Conservation (phyloP, 2,113 vertebrate genomes). For the Ariopsis seemanni region DNA sequence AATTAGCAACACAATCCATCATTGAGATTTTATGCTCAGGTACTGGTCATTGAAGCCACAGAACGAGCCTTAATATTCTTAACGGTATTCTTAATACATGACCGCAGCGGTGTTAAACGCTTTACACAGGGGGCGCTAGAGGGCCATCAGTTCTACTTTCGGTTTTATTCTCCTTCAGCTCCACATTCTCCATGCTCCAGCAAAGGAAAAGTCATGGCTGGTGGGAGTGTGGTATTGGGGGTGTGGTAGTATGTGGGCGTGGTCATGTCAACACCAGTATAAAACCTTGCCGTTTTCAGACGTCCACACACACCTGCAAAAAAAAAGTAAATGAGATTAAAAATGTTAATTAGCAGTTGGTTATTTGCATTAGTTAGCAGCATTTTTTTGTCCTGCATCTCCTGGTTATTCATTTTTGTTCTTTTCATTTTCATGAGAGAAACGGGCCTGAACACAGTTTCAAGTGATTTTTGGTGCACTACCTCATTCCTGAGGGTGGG, state of each 20-base stretch:
- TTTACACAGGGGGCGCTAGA: neutral
- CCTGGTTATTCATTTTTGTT: neutral
- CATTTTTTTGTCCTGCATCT: neutral
- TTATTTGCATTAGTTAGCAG: neutral
- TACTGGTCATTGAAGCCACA: neutral
- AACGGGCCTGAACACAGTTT: neutral
- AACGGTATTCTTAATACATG: neutral
- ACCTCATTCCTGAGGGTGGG: conserved; percentile 7
- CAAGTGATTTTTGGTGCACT: neutral
- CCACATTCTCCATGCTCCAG: neutral
- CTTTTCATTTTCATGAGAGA: neutral
- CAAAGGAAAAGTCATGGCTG: neutral
- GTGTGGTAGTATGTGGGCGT: neutral
- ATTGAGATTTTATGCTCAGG: conserved; percentile 1
- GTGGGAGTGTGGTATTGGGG: neutral
- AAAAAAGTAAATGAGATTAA: neutral
- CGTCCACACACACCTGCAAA: conserved; percentile 69
- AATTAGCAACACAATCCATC: conserved; percentile 20
- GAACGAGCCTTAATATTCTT: neutral
- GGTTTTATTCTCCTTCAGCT: neutral
- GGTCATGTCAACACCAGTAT: conserved; percentile 55
- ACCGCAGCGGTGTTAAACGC: neutral
- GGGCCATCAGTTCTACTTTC: neutral
- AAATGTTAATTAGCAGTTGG: neutral
- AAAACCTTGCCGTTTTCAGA: conserved; percentile 62